Conservation (phyloP, 2,797 vertebrate species). For the Mergus octosetaceus region DNA sequence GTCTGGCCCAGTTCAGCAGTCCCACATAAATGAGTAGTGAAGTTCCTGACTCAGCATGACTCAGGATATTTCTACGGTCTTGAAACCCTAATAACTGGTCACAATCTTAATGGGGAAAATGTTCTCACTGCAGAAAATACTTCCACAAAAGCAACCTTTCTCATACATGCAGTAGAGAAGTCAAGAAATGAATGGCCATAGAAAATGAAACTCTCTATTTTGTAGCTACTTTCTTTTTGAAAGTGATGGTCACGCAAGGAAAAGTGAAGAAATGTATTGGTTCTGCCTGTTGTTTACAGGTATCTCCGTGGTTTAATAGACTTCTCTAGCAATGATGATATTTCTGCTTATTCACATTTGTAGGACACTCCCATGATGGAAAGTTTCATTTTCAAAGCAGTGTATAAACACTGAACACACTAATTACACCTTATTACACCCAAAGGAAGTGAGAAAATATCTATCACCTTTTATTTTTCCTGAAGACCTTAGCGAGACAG, state of each 20-base stretch:
- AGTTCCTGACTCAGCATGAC: neutral
- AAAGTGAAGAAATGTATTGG: neutral
- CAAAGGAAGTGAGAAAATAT: neutral
- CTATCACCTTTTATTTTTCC: conserved; percentile 4
- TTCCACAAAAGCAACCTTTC: neutral
- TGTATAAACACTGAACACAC: neutral
- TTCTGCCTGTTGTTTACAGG: neutral
- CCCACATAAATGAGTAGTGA: neutral
- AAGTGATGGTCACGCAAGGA: neutral
- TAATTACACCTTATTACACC: neutral
- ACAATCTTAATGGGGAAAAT: neutral
- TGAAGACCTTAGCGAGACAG: neutral
- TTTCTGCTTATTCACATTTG: neutral
- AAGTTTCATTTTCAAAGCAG: neutral
- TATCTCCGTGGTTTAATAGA: neutral
- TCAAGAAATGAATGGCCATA: neutral
- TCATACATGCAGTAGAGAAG: neutral
- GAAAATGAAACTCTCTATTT: neutral
- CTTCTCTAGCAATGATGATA: neutral
- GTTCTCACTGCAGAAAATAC: neutral
- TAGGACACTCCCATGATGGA: neutral
- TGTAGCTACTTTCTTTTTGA: neutral
- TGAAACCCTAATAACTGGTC: neutral
- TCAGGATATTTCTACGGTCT: neutral
- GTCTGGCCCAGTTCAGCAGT: neutral